Evolutionary conservation across 1,140 invertebrate genomes (phyloP).

Genomic region (Sitobion miscanthi): DNA sequence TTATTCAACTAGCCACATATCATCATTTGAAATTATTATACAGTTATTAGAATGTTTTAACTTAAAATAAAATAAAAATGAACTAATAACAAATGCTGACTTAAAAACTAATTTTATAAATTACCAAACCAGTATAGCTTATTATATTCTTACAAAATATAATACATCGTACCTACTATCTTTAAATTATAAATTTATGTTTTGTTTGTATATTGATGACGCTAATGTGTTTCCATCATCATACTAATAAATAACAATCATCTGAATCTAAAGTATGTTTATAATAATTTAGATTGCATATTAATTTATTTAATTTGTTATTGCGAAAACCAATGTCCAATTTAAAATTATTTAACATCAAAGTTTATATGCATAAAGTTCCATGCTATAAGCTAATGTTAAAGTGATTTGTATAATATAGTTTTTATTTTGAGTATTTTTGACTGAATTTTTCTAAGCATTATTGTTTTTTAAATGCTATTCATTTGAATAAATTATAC

Average conservation of each 20-base stretch:
- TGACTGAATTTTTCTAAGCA: not conserved
- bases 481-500: not conserved
- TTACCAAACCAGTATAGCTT: not conserved
- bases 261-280: not conserved
- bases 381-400: not conserved
- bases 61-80: not conserved
- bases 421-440: too few species aligned
- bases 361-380: not conserved
- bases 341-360: not conserved
- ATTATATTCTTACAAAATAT: not conserved
- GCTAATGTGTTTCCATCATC: not conserved
- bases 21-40: not conserved
- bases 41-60: not conserved
- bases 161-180: not conserved
- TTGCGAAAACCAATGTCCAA: not conserved
- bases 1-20: not conserved
- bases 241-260: conserved; percentile 24
- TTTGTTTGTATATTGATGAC: not conserved
- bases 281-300: not conserved
- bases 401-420: not conserved
- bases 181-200: not conserved
- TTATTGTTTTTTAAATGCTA: not conserved
- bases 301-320: not conserved
- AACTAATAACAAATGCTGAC: not conserved
- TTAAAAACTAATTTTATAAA: not conserved